phyloP scores from a whole-genome alignment of 2,888 invertebrate species.

The Cephus runcator region DNA sequence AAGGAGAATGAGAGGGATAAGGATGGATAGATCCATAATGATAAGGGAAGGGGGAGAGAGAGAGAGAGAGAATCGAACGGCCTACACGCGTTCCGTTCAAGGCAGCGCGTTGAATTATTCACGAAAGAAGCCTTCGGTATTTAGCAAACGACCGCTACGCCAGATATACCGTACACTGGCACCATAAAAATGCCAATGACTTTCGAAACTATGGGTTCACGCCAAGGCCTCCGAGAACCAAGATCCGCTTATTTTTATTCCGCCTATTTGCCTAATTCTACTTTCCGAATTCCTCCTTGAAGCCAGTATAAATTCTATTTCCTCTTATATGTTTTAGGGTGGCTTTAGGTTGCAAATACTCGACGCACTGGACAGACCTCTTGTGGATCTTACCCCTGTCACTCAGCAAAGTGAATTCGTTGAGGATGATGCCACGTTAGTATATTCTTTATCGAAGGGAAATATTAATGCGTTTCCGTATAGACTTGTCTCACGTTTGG shows the following conservation, averaged over 20 bases:
- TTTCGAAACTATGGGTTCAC: conserved; percentile 36
- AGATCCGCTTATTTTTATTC: background rate
- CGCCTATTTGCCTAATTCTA: background rate
- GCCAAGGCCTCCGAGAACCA: conserved; percentile 2
- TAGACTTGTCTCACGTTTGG: background rate
- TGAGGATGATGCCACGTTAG: conserved; percentile 88
- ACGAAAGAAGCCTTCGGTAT: conserved; percentile 51
- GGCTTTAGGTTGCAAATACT: conserved; percentile 90
- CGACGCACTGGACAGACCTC: conserved; percentile 84
- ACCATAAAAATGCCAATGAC: conserved; percentile 38
- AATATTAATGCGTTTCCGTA: background rate
- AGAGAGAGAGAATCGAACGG: conserved; percentile 34
- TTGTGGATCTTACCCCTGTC: conserved; percentile 85
- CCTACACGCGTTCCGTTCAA: conserved; percentile 52
- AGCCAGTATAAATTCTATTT: too few species aligned
- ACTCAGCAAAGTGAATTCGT: conserved; percentile 85
- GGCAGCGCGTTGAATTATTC: conserved; percentile 56
- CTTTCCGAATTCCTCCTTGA: too few species aligned
- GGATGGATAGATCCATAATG: background rate
- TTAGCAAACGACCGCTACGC: conserved; percentile 41
- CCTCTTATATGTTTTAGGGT: conserved; percentile 73
- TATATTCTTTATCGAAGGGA: conserved; percentile 34
- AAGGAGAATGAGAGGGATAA: background rate
- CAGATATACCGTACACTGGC: conserved; percentile 13
- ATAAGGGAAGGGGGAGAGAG: background rate